Evolutionary conservation across 2,113 vertebrate genomes (phyloP), one percentile per base, ranked within the genome.

Genomic region (Enhydra lutris): DNA sequence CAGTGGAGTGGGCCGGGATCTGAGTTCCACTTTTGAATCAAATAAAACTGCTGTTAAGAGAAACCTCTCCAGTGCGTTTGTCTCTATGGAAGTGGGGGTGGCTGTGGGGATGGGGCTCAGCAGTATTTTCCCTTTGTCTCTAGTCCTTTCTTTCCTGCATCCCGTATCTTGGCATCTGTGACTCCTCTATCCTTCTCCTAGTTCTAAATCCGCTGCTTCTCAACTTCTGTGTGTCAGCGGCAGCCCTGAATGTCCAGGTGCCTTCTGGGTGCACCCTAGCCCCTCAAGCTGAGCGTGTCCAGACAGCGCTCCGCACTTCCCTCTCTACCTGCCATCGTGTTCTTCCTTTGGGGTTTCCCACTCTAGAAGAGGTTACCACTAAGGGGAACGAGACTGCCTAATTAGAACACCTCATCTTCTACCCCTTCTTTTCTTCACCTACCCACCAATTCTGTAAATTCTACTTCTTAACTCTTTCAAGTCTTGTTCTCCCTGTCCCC

Each of bases 31-130:
- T 91, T 91, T 71, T 45, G 59, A 97, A 89, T 74, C 45, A 95
- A 98, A 97, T 97, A 97, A 98, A 98, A 83, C 34, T 76, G 45
- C 81, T 85, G 57, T 93, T 21, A 76, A 73, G 83, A 92, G 90
- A 97, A 93, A 82, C 10, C 4, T 55, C 7, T 90, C n/a, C 55
- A 36, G 87, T 71, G 83, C 9, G 0, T 84, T 36, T 88, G 55
- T 94, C 65, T 96, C 57, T 94, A 24, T 61, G 87, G 45, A 9
- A 11, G n/a, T n/a, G 81, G 21, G 34, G 31, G 20, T n/a, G 1
- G 36, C 34, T 29, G 5, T 47, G 47, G 47, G 45, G 9, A 21
- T 42, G 20, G 73, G 61, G 47, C 17, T 83, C 50, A 42, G 59
- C 15, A 13, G 45, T 24, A 10, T 73, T 67, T 39, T 20, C 47